phyloP scores from a whole-genome alignment of 2,888 invertebrate genomes.

The Unio pictorum region DNA sequence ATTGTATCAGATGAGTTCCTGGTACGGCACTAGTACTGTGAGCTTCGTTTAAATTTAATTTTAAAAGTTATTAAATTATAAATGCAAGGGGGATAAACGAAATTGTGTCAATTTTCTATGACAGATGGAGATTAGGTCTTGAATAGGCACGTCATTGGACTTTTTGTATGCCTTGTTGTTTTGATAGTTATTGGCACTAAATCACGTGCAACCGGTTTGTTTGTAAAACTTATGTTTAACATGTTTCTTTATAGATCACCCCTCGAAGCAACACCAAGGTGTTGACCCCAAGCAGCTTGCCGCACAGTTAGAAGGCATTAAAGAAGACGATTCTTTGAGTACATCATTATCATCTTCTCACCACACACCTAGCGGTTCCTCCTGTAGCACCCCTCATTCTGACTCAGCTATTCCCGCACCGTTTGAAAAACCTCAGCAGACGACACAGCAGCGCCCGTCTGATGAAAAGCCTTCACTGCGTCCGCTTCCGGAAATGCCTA shows the following conservation, averaged over 20 bases:
- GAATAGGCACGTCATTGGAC: too few species aligned
- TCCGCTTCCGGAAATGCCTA: neutral
- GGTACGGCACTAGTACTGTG: too few species aligned
- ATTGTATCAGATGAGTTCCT: too few species aligned
- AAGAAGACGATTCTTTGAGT: slow-evolving; percentile 60
- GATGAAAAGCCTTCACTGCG: slow-evolving; percentile 1
- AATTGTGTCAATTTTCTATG: too few species aligned
- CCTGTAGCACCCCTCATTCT: slow-evolving; percentile 64
- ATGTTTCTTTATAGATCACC: slow-evolving; percentile 20
- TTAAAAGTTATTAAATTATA: too few species aligned
- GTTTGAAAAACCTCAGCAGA: slow-evolving; percentile 42
- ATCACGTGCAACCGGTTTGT: too few species aligned
- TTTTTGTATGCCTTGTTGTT: neutral
- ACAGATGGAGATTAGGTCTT: too few species aligned
- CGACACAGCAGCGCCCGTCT: slow-evolving; percentile 3
- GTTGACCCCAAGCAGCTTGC: slow-evolving; percentile 66
- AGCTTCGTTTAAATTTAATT: too few species aligned
- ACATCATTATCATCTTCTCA: slow-evolving; percentile 65
- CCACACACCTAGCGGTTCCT: slow-evolving; percentile 65
- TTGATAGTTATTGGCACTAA: neutral
- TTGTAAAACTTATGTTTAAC: too few species aligned
- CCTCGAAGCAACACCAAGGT: slow-evolving; percentile 44
- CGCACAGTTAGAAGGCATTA: slow-evolving; percentile 64
- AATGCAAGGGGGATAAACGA: too few species aligned
- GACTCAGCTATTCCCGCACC: slow-evolving; percentile 61